Evolutionary conservation across 1,140 invertebrate genomes (phyloP).

Genomic region (Drosophila pectinifera): DNA sequence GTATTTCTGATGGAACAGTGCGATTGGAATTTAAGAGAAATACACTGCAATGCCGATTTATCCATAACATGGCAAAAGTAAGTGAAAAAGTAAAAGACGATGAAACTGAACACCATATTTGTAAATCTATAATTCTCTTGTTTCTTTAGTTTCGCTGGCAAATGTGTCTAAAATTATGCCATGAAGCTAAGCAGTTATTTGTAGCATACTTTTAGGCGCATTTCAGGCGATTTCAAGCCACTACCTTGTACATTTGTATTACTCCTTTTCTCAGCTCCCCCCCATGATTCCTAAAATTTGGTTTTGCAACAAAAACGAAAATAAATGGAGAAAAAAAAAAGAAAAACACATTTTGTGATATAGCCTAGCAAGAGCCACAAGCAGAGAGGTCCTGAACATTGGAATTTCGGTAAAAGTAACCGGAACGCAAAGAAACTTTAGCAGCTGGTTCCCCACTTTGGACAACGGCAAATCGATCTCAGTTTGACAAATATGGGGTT

Average conservation of each 20-base stretch:
- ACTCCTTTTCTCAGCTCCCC: not conserved
- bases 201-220: not conserved
- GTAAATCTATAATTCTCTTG: not conserved
- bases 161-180: not conserved
- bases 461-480: slow-evolving; percentile 29
- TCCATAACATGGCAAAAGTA: slow-evolving; percentile 5
- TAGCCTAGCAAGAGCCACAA: slow-evolving; percentile 48
- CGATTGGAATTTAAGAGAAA: not conserved
- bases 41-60: not conserved
- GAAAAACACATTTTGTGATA: slow-evolving; percentile 54
- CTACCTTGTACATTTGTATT: not conserved
- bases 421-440: slow-evolving; percentile 11
- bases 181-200: not conserved
- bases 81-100: slow-evolving; percentile 3
- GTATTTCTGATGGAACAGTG: not conserved
- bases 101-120: not conserved
- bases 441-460: slow-evolving; percentile 11
- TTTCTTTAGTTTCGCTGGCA: slow-evolving; percentile 1
- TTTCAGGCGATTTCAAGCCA: not conserved
- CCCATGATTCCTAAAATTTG: not conserved
- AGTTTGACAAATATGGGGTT: slow-evolving; percentile 24
- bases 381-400: slow-evolving; percentile 29
- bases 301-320: slow-evolving; percentile 6
- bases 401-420: slow-evolving; percentile 13
- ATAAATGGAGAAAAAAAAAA: slow-evolving; percentile 2